Percentiles rank a stretch among this genome's conserved stretches.
Evolutionary conservation across 2,113 vertebrate species (phyloP).

Genomic region (Pachypanchax playfairii): DNA sequence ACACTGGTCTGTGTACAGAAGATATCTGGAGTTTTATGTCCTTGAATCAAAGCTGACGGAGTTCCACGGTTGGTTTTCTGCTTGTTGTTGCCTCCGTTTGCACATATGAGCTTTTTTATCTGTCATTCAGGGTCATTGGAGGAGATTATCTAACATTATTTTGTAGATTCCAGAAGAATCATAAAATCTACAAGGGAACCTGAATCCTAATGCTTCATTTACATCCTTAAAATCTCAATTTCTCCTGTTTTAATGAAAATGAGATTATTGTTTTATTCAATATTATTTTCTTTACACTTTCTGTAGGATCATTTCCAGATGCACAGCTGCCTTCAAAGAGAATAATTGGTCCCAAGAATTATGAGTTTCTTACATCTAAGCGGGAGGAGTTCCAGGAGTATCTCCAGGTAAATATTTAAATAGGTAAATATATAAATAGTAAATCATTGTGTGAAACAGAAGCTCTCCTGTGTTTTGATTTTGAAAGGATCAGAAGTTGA

Average conservation of each 20-base stretch:
- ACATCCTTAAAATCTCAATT: no score
- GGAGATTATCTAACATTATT: neutral
- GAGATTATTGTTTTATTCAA: neutral
- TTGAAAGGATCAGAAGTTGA: neutral
- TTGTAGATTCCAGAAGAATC: neutral
- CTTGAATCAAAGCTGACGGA: slow-evolving; percentile 97
- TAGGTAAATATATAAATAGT: no score
- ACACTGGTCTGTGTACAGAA: slow-evolving; percentile 94
- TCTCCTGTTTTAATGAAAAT: neutral
- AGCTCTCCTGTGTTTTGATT: neutral
- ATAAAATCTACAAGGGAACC: neutral
- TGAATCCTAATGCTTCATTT: neutral
- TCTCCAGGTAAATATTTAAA: slow-evolving; percentile 83
- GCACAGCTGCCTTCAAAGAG: slow-evolving; percentile 95
- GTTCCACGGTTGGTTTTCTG: slow-evolving; percentile 88
- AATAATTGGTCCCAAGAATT: slow-evolving; percentile 97
- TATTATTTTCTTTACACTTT: neutral
- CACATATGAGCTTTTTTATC: neutral
- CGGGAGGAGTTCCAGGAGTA: slow-evolving; percentile 97
- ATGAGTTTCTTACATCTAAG: slow-evolving; percentile 95
- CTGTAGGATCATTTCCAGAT: slow-evolving; percentile 92
- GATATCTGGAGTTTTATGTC: slow-evolving; percentile 97
- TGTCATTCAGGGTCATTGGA: slow-evolving; percentile 1
- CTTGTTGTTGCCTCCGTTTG: neutral
- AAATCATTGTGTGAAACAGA: neutral